Base-by-base conservation (phyloP, 2,113 vertebrate genomes). In the Epinephelus moara region DNA sequence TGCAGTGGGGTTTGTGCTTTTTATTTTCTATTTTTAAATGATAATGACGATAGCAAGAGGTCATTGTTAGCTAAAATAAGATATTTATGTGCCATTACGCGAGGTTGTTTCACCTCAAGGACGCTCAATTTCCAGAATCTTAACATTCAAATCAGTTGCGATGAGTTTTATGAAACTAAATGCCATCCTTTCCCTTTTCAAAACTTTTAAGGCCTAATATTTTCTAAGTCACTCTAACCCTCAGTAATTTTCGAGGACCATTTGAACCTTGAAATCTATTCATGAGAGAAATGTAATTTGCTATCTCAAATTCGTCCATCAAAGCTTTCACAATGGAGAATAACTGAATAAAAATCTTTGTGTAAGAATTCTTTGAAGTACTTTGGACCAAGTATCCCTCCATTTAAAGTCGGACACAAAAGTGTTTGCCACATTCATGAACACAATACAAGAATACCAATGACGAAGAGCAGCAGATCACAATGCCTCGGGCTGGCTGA, bases 251-350 rank as follows among this genome's bases (percentile, higher is more conserved):
- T 52, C 8, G 63, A 66, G 23, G 57, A 27, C 52, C 7, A 9
- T 66, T 47, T 62, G 17, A 56, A 74, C 18, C 74, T 70, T 37
- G 4, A 76, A 85, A 74, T 68, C 47, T 49, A 78, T 88, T 88
- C 70, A 63, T 40, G 57, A 47, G 42, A 12, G 21, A 47, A 76
- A 56, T 71, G 45, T 6, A 78, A 81, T 79, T 72, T 23, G 27
- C 23, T 3, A 42, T 17, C 14, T 25, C 3, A 27, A 57, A 62
- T 82, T 14, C 14, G 2, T 25, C 53, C 17, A 33, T 82, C 12
- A 62, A 7, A 27, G 15, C 37, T 74, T 61, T 68, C n/a, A 80
- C 47, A 70, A 45, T 37, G 40, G 40, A 21, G 63, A 69, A 47
- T n/a, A 70, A 45, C 25, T 42, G 47, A 19, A 68, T 4, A n/a